A percentile compares a stretch with the other conserved stretches of the same genome.
These are phyloP conservation scores for Stegodyphus dumicola DNA, from an alignment of 1,140 invertebrate genomes.

Conservation along the genomic window DNA sequence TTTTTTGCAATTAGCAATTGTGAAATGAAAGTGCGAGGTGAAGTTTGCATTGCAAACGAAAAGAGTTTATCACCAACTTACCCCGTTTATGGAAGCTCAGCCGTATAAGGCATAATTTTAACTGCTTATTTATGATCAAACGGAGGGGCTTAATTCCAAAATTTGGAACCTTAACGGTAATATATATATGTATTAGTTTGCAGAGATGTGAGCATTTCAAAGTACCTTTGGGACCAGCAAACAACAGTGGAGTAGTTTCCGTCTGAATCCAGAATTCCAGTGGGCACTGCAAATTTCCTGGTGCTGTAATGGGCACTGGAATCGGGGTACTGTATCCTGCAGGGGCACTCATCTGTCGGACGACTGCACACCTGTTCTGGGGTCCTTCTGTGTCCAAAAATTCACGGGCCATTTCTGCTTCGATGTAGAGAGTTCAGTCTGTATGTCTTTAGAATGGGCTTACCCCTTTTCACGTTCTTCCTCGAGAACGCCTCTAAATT, in stretches of 20 bases:
- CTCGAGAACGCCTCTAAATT: conserved; percentile 19
- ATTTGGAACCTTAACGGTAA: too few species aligned
- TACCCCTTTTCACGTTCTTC: conserved; percentile 46
- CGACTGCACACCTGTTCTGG: not conserved
- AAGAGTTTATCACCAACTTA: too few species aligned
- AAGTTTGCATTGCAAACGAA: too few species aligned
- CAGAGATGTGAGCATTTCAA: too few species aligned
- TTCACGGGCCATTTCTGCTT: conserved; percentile 32
- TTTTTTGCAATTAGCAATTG: too few species aligned
- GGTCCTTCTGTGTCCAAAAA: conserved; percentile 4
- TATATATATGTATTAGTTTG: too few species aligned
- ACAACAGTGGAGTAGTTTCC: conserved; percentile 29
- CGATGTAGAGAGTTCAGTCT: not conserved
- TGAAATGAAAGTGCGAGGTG: too few species aligned
- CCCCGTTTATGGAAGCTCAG: too few species aligned
- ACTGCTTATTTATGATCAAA: too few species aligned
- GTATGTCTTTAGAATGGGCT: not conserved
- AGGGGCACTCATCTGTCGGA: conserved; percentile 28
- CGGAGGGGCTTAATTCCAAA: too few species aligned
- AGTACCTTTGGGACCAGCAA: conserved; percentile 22
- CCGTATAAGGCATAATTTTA: too few species aligned
- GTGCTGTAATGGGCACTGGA: conserved; percentile 29
- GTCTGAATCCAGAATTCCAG: conserved; percentile 50
- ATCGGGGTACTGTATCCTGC: not conserved
- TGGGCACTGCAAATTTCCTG: conserved; percentile 45